phyloP scores from a whole-genome alignment of 37 sponge, comb jelly and placozoan genomes.

The Beroe forskalii region DNA sequence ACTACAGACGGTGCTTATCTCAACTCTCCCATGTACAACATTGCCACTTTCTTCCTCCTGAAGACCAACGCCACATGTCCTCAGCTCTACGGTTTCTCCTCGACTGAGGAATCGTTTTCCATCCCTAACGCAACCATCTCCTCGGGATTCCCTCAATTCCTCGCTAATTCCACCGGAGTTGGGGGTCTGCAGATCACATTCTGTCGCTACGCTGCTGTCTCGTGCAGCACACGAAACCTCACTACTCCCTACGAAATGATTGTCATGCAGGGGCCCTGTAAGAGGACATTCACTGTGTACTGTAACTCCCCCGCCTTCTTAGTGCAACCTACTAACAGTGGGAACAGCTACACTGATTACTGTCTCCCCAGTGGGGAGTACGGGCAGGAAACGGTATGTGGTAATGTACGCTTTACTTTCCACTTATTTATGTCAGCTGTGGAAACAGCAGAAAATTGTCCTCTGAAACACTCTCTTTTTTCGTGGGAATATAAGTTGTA shows the following conservation, averaged over 20 bases:
- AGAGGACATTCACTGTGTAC: not conserved
- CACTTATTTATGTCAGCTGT: too few relatives aligned
- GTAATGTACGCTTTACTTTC: too few relatives aligned
- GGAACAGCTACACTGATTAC: not conserved
- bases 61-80: constrained; percentile 27
- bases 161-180: not conserved
- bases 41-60: constrained; percentile 2
- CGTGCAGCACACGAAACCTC: not conserved
- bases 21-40: not conserved
- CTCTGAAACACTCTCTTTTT: too few relatives aligned
- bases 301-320: not conserved
- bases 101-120: constrained; percentile 4
- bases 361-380: not conserved
- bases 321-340: constrained; percentile 18
- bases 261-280: not conserved
- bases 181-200: constrained; percentile 4
- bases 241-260: not conserved
- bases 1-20: not conserved
- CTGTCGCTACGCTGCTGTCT: not conserved
- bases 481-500: too few relatives aligned
- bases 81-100: not conserved
- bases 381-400: not conserved
- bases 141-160: not conserved
- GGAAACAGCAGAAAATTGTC: too few relatives aligned
- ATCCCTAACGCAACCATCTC: not conserved